Evolutionary conservation across 2,113 vertebrate genomes (phyloP), one percentile per base, ranked within the genome.

Genomic region (Datnioides undecimradiatus): DNA sequence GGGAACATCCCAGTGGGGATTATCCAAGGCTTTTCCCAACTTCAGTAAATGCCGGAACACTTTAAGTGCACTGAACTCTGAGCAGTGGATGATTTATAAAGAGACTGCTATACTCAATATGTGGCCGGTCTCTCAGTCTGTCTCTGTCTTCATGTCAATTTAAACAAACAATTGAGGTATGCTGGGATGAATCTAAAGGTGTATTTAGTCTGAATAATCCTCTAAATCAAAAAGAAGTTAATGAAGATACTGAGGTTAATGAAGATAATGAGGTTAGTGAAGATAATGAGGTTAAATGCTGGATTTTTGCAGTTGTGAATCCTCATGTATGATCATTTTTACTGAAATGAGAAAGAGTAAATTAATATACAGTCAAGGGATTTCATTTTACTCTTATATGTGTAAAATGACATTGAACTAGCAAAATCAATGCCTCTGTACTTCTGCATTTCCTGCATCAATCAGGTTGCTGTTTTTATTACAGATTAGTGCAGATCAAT

Each of bases 11-110:
- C 0, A 0, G 14, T 34, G 48, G 36, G 55, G 59, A 67, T 74
- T 57, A 63, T 7, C n/a, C n/a, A n/a, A 23, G 48, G 43, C 25
- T 85, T 82, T 71, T 60, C n/a, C n/a, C 21, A 36, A 51, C 40
- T 34, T 7, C 45, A 71, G 25, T 58, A 51, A 67, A 40, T 51
- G 55, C 27, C 59, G 19, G 57, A 17, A 58, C 21, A n/a, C 19
- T 62, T 59, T 49, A 38, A 70, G 41, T 55, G 67, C 54, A 45
- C 70, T 59, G 59, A 52, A 60, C 46, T 52, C 34, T 52, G 52
- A 64, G 29, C 43, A 31, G 31, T 19, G 46, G 27, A 23, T 55
- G n/a, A 75, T 66, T 55, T 70, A 48, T 31, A 36, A 45, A 43
- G 14, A 8, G 25, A 52, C 36, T 54, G 46, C 55, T 25, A 49